Conservation (phyloP, 2,888 invertebrate genomes). For the Platerodrilus igneus region DNA sequence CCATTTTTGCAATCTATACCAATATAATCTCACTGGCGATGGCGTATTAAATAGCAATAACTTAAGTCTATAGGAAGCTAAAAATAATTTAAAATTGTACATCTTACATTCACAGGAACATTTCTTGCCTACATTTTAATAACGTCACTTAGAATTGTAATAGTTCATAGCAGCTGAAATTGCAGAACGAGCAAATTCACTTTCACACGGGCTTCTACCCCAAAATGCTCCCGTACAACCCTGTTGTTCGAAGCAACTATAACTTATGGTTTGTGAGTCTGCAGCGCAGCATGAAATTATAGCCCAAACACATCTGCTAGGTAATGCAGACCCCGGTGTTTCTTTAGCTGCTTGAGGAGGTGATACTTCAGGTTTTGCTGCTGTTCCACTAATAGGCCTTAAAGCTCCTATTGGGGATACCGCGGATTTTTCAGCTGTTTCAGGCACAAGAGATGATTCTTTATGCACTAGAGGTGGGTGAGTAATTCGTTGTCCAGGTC, state of each 20-base stretch:
- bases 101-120: constrained; percentile 9
- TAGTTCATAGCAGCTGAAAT: constrained; percentile 48
- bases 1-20: not conserved
- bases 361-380: no score
- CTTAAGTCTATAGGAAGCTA: constrained; percentile 6
- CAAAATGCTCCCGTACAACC: constrained; percentile 71
- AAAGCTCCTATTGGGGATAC: no score
- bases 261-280: constrained; percentile 48
- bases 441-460: no score
- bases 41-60: not conserved
- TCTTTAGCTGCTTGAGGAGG: not conserved
- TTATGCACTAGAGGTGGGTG: constrained; percentile 32
- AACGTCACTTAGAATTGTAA: constrained; percentile 29
- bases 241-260: constrained; percentile 65
- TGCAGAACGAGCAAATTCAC: constrained; percentile 56
- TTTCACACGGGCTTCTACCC: constrained; percentile 66
- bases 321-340: constrained; percentile 22
- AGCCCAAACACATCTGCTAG: constrained; percentile 69
- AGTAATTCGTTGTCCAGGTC: constrained; percentile 21
- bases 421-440: no score
- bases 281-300: constrained; percentile 68
- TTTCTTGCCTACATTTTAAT: not conserved
- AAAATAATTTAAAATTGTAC: not conserved
- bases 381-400: no score
- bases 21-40: constrained; percentile 9